Percentiles rank a stretch among this genome's conserved stretches.
phyloP scores from a whole-genome alignment of 2,113 vertebrate genomes.

The Dascyllus trimaculatus region DNA sequence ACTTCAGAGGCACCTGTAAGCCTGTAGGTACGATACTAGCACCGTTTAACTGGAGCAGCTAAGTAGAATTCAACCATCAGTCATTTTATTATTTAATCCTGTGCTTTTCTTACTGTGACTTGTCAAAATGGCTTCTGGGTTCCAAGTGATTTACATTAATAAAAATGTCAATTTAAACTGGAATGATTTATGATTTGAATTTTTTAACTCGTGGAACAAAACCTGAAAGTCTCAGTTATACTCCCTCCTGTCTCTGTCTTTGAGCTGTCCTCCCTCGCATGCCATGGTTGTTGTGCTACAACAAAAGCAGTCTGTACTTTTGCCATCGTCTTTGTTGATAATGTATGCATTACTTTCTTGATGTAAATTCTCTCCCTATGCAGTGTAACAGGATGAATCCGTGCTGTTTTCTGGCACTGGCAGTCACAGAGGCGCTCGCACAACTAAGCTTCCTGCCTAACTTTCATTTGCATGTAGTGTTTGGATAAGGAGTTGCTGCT shows the following conservation, averaged over 20 bases:
- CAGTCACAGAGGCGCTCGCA: conserved; percentile 24
- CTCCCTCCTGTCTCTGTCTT: neutral
- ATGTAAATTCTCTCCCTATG: neutral
- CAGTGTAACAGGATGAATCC: conserved; percentile 17
- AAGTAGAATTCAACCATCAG: too few species aligned
- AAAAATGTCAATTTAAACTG: too few species aligned
- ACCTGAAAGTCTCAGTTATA: too few species aligned
- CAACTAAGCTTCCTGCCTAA: conserved; percentile 12
- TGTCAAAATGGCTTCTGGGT: too few species aligned
- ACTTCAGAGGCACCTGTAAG: too few species aligned
- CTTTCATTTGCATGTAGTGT: conserved; percentile 43
- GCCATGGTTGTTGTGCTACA: neutral
- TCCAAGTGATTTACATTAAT: too few species aligned
- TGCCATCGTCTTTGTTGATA: neutral
- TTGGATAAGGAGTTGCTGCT: conserved; percentile 26
- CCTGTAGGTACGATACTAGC: too few species aligned
- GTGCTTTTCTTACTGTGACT: too few species aligned
- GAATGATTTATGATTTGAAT: too few species aligned
- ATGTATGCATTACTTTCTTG: neutral
- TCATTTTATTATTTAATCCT: too few species aligned
- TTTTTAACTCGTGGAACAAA: too few species aligned
- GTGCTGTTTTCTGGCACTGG: conserved; percentile 9
- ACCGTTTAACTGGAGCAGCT: too few species aligned
- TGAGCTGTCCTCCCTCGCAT: neutral
- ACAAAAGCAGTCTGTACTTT: neutral